Conservation (phyloP, 2,113 vertebrate species). For the Cryptomyrus ogoouensis region DNA sequence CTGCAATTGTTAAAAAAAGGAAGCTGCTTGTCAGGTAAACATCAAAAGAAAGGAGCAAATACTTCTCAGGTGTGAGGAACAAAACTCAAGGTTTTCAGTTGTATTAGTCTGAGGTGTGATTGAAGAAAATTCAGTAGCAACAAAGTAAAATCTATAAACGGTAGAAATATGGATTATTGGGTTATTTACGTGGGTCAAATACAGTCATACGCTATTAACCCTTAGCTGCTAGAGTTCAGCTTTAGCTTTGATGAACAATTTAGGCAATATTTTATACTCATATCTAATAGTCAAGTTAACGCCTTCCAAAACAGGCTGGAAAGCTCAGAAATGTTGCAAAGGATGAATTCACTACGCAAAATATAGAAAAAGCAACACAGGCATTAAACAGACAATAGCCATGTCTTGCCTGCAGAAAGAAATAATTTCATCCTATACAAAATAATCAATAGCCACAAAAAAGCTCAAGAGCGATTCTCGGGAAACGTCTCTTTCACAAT, state of each 20-base stretch:
- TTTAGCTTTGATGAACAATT: neutral
- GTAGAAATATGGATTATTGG: neutral
- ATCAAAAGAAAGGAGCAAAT: neutral
- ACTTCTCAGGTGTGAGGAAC: neutral
- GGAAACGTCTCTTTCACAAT: neutral
- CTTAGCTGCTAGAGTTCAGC: neutral
- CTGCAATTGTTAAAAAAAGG: slow-evolving; percentile 28
- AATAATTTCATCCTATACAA: neutral
- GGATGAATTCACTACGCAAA: neutral
- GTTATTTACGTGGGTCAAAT: neutral
- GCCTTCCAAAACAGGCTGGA: neutral
- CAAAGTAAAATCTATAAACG: neutral
- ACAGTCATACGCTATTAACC: neutral
- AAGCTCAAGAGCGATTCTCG: neutral
- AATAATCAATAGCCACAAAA: neutral
- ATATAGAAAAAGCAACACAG: neutral
- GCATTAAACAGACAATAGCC: neutral
- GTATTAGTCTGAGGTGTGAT: neutral
- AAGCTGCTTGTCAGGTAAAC: neutral
- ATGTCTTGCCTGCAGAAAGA: neutral
- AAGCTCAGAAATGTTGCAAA: neutral
- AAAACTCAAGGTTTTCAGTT: neutral
- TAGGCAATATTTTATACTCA: neutral
- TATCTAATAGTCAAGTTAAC: neutral
- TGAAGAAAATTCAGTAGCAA: neutral